A percentile compares a stretch with the other conserved stretches of the same genome.
Evolutionary conservation across 2,797 vertebrate genomes (phyloP).

Genomic region (Ctenopoma kingsleyae): DNA sequence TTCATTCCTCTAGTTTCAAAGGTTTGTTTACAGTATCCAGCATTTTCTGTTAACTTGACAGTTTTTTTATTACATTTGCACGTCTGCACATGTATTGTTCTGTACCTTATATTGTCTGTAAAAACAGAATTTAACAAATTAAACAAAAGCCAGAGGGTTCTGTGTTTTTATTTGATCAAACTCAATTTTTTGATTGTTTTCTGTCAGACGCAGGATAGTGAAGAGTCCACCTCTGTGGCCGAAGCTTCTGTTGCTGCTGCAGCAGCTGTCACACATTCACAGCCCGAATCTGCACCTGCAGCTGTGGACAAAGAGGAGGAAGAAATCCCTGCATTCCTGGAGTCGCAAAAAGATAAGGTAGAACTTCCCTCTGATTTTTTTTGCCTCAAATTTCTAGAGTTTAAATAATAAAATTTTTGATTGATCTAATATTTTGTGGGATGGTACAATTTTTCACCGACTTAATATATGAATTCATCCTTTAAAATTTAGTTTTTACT

Average conservation of each 20-base stretch:
- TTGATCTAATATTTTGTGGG: not conserved
- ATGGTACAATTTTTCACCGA: too few relatives aligned
- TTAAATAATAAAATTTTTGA: not conserved
- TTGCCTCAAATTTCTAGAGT: too few relatives aligned
- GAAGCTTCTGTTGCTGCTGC: conserved; percentile 37
- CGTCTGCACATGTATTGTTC: not conserved
- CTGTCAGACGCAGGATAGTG: conserved; percentile 53
- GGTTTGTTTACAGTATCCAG: conserved; percentile 53
- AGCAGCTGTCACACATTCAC: conserved; percentile 35
- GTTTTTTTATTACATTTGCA: not conserved
- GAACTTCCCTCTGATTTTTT: not conserved
- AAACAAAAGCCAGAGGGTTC: not conserved
- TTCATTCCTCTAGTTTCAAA: conserved; percentile 49
- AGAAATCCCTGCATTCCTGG: conserved; percentile 41
- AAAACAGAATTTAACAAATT: not conserved
- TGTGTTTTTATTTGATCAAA: not conserved
- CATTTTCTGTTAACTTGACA: not conserved
- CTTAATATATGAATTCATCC: too few relatives aligned
- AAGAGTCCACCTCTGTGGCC: conserved; percentile 52
- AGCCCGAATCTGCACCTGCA: conserved; percentile 55
- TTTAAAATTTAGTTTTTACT: too few relatives aligned
- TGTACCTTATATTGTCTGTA: not conserved
- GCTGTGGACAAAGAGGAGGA: conserved; percentile 30
- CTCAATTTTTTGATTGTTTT: conserved; percentile 12
- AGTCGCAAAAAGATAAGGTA: conserved; percentile 71